Base-by-base conservation (phyloP, 2,888 invertebrate species). In the Fissipunctia ypsillon region DNA sequence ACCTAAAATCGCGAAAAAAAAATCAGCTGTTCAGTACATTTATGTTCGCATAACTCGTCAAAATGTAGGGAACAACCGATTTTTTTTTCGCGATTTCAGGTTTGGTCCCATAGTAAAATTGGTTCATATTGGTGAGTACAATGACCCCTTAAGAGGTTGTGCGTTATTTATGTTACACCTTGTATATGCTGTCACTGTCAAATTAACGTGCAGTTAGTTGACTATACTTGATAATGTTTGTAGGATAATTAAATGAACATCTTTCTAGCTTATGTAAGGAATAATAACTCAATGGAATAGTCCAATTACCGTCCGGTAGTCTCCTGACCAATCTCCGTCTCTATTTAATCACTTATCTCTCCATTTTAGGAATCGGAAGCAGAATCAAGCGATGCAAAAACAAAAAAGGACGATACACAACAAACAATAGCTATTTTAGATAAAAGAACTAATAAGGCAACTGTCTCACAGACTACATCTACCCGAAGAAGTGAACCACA, bases 361-460 rank as follows among this genome's bases (percentile, higher is more conserved):
- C 16, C 12, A 28, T 77, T 69, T 16, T 63, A 76, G 76, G 63
- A 45, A 31, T 52, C 45, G 1, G 50, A 70, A 38, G 19, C 52
- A 64, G 76, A 67, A 31, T 19, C 22, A 16, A 28, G 31, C 2
- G 14, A 7, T 2, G 19, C 4, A 1, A 57, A 22, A 63, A 10
- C 16, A 14, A 57, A 50, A 31, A 50, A 31, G 45, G 31, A 31
- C 4, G 6, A 28, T 5, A 25, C 25, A 19, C 63, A 9, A 68
- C 19, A 43, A n/a, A 3, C 16, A 25, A 65, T 35, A 0, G 3
- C 19, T 4, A 57, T 25, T n/a, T 19, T 50, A 75, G 45, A 64
- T 0, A n/a, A 63, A 43, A 54, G 41, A 16, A 35, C 41, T 2
- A 59, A 54, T 22, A 35, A 22, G 2, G 1, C 41, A 14, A 38